Evolutionary conservation across 2,113 vertebrate genomes (phyloP), one percentile per base, ranked within the genome.

Genomic region (Sorex araneus): DNA sequence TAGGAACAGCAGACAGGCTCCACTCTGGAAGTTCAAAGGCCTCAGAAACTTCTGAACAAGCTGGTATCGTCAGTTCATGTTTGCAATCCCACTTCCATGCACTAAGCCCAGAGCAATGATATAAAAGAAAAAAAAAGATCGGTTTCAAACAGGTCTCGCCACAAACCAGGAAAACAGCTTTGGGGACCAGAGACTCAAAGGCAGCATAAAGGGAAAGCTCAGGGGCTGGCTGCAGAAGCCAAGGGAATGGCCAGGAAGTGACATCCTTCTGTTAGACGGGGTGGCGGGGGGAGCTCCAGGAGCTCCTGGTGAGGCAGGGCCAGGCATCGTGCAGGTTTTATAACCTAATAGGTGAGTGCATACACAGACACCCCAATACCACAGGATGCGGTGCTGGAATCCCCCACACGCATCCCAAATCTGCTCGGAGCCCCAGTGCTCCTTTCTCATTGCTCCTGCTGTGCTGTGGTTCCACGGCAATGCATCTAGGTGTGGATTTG

Each of bases 1-100:
- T 70, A 3, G 30, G 84, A 67, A 80, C 1, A 47, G 43, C 25
- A 76, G 30, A 15, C 3, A 60, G 1, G 19, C 2, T 79, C 83
- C 69, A 15, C 18, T 32, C 78, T 81, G 12, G 16, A 94, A 43
- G 83, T 21, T 45, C 50, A 88, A 60, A 66, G 34, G 5, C 19
- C 60, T 66, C 69, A 77, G 82, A 88, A 86, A 85, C 47, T 77
- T 93, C 66, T 47, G 25, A 28, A 64, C 30, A 45, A 90, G 75
- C 76, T 30, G 60, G 36, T 27, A 0, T 45, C 75, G 1, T 28
- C 74, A 70, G 67, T 47, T 85, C 45, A 30, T 66, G 27, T 67
- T 67, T 81, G 36, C 32, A 89, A 69, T 75, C 40, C 25, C 18
- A 47, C 18, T n/a, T n/a, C 11, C 67, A 28, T 8, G 16, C 16